Percentiles rank a stretch among this genome's conserved stretches.
phyloP scores from a whole-genome alignment of 2,888 invertebrate species.

The Strigamia transsilvanica region DNA sequence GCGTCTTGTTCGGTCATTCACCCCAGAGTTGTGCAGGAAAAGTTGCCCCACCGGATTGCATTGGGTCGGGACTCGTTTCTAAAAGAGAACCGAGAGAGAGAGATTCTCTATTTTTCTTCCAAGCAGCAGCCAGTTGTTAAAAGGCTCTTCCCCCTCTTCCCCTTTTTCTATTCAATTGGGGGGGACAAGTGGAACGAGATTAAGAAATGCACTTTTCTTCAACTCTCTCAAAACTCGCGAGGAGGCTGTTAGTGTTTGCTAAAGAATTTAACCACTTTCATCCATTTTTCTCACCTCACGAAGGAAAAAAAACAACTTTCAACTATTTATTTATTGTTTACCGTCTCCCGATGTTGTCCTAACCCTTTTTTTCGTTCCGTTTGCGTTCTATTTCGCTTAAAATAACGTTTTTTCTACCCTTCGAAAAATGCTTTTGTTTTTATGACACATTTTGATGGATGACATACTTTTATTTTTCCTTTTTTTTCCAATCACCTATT shows the following conservation, averaged over 20 bases:
- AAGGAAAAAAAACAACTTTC: background rate
- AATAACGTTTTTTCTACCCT: background rate
- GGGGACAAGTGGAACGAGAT: slow-evolving; percentile 44
- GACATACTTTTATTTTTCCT: slow-evolving; percentile 18
- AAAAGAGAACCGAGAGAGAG: slow-evolving; percentile 13
- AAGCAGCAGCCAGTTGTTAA: slow-evolving; percentile 32
- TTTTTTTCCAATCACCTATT: slow-evolving; percentile 3
- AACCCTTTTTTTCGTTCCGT: background rate
- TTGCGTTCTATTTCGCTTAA: background rate
- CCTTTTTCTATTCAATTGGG: slow-evolving; percentile 45
- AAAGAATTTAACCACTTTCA: background rate
- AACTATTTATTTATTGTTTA: background rate
- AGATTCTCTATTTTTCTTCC: slow-evolving; percentile 28
- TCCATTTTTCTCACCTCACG: background rate
- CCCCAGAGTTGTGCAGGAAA: slow-evolving; percentile 36
- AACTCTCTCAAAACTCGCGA: background rate
- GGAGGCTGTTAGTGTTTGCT: background rate
- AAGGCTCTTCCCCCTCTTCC: slow-evolving; percentile 31
- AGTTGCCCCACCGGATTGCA: slow-evolving; percentile 39
- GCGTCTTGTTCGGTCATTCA: slow-evolving; percentile 42
- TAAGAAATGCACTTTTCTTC: slow-evolving; percentile 44
- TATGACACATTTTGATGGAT: slow-evolving; percentile 49
- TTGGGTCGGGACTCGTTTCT: slow-evolving; percentile 39
- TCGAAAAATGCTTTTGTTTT: background rate
- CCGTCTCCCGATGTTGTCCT: background rate